Percentiles rank a stretch among this genome's conserved stretches.
Conservation (phyloP, 2,113 vertebrate species). For the Petrocephalus microphthalmus region DNA sequence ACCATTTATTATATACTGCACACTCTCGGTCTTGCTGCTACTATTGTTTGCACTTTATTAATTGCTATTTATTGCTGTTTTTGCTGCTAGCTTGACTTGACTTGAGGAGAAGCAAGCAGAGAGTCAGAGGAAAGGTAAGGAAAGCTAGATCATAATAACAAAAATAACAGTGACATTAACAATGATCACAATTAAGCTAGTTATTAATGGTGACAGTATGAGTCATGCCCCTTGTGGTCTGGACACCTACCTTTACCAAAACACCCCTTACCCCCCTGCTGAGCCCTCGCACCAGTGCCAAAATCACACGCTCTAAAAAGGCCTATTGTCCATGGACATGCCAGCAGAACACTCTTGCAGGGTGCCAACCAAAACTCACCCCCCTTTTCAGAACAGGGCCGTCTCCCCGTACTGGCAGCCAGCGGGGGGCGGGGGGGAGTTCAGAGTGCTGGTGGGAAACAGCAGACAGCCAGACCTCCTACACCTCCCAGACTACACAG, state of each 20-base stretch:
- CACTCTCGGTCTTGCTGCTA: too few relatives aligned
- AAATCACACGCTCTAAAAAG: background rate
- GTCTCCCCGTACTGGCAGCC: background rate
- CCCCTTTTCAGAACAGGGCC: background rate
- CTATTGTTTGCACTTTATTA: too few relatives aligned
- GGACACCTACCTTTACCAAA: background rate
- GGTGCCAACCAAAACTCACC: background rate
- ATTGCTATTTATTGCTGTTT: too few relatives aligned
- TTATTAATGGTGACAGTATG: background rate
- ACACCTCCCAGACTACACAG: background rate
- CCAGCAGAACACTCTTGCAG: background rate
- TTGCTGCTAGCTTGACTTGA: too few relatives aligned
- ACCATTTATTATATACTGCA: too few relatives aligned
- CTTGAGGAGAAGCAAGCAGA: too few relatives aligned
- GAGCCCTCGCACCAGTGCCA: background rate
- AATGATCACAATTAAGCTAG: background rate
- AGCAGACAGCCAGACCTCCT: background rate
- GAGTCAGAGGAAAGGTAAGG: too few relatives aligned
- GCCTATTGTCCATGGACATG: background rate
- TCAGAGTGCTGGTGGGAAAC: background rate
- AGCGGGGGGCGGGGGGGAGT: background rate
- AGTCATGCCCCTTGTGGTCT: background rate
- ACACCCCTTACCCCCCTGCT: background rate
- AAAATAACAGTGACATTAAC: background rate
- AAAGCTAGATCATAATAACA: background rate